phyloP scores from a whole-genome alignment of 35 echinoderm and acorn worm species.

The Heliocidaris erythrogramma region DNA sequence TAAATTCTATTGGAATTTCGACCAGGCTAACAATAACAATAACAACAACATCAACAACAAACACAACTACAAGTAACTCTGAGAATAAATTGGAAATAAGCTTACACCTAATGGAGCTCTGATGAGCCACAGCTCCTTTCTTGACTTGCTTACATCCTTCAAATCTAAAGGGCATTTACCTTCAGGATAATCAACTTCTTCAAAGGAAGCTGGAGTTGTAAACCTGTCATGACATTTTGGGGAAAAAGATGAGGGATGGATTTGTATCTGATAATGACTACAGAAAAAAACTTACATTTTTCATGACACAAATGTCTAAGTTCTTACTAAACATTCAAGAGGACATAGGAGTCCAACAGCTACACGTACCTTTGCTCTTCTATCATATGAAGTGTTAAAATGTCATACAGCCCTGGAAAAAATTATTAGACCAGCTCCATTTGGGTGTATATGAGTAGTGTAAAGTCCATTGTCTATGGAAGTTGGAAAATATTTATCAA shows the following conservation, averaged over 20 bases:
- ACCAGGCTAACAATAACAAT: no score
- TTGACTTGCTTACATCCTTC: not conserved
- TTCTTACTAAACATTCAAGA: not conserved
- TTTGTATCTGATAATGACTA: not conserved
- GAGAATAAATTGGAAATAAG: not conserved
- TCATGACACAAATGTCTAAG: not conserved
- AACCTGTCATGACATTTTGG: not conserved
- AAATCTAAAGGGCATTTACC: not conserved
- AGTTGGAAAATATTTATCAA: no score
- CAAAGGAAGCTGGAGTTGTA: conserved; percentile 1
- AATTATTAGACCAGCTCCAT: no score
- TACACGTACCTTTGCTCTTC: no score
- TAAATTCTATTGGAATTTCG: no score
- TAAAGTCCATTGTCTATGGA: no score
- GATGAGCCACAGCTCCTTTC: conserved; percentile 25
- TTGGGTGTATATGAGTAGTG: no score
- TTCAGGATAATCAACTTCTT: conserved; percentile 5
- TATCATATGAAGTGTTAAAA: no score
- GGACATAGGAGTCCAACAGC: not conserved
- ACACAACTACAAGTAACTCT: no score
- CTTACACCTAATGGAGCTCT: conserved; percentile 6
- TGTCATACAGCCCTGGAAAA: no score
- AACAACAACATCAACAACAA: no score
- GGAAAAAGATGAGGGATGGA: not conserved
- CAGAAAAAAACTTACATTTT: not conserved